Evolutionary conservation across 2,888 invertebrate species (phyloP), one percentile per base, ranked within the genome.

Genomic region (Drosophila stalkeri): DNA sequence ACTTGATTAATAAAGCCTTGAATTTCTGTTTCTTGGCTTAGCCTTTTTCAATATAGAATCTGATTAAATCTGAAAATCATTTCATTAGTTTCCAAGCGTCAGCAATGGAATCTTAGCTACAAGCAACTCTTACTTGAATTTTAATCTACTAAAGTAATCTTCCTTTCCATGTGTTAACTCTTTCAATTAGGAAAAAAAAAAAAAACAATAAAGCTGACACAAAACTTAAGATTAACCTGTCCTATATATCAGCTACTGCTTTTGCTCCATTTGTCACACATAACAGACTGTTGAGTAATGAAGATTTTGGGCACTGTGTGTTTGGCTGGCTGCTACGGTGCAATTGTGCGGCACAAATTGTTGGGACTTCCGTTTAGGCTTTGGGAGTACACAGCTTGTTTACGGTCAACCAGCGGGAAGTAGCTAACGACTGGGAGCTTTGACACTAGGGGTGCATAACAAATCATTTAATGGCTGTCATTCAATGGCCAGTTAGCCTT

Each of bases 381-480:
- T 80, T 61, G 43, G 63, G 55, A 55, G 49, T 61, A 55, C 23
- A 31, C 23, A 31, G 69, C 81, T 86, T 86, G 86, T 73, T 80
- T 72, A 77, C 89, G 64, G 68, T 55, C 41, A 55, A 51, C 49
- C 79, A 57, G 54, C 59, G 59, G 74, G 71, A 43, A 61, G 64
- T 46, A 20, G 39, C 64, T 35, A 33, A n/a, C 41, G 31, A 16
- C 27, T 69, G 47, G 47, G 71, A 33, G 44, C 33, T 33, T 18
- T 20, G 27, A 41, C 66, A 69, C 76, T 74, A 72, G 66, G 56
- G 62, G 72, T 74, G 75, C 84, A 90, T 75, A 86, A 91, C 90
- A 89, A 91, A 89, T 90, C 91, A 88, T 76, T 91, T 88, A 86
- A 86, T 70, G 72, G 46, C 89, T 81, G 86, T 90, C 91, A 90